A percentile compares a stretch with the other conserved stretches of the same genome.
Conservation (phyloP, 1,140 invertebrate species). For the Zaprionus inermis region DNA sequence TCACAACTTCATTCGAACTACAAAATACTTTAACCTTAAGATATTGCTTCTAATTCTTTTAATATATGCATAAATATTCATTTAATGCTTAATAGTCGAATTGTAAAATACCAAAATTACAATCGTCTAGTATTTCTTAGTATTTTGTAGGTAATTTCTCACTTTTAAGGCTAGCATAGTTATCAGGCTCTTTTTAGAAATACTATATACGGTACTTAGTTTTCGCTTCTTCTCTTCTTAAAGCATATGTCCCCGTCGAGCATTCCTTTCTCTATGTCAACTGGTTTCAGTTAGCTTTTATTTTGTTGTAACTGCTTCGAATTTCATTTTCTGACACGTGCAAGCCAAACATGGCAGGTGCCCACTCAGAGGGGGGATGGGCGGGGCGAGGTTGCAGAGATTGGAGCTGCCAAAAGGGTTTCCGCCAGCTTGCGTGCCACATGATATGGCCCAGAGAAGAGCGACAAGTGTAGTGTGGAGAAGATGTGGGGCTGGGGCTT, state of each 20-base stretch:
- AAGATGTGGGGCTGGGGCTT: not conserved
- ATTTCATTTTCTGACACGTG: conserved; percentile 50
- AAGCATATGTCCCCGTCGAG: not conserved
- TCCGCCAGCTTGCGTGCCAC: conserved; percentile 43
- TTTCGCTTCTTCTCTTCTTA: not conserved
- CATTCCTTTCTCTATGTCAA: not conserved
- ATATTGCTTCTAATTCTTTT: no score
- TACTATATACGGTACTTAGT: no score
- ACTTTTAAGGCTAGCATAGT: not conserved
- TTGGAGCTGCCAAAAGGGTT: conserved; percentile 48
- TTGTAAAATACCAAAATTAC: no score
- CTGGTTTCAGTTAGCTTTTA: conserved; percentile 9
- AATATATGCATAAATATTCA: no score
- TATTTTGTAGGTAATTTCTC: not conserved
- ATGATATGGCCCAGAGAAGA: conserved; percentile 27
- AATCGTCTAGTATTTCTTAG: no score
- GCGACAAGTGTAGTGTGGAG: not conserved
- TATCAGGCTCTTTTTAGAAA: not conserved
- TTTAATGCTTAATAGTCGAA: no score
- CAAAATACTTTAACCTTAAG: no score
- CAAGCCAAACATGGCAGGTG: conserved; percentile 75
- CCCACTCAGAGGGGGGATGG: conserved; percentile 5
- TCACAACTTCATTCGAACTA: not conserved
- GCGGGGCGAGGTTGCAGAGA: conserved; percentile 30
- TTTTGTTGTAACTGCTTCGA: conserved; percentile 37